Evolutionary conservation across 2,113 vertebrate species (phyloP).

Genomic region (Micromys minutus): DNA sequence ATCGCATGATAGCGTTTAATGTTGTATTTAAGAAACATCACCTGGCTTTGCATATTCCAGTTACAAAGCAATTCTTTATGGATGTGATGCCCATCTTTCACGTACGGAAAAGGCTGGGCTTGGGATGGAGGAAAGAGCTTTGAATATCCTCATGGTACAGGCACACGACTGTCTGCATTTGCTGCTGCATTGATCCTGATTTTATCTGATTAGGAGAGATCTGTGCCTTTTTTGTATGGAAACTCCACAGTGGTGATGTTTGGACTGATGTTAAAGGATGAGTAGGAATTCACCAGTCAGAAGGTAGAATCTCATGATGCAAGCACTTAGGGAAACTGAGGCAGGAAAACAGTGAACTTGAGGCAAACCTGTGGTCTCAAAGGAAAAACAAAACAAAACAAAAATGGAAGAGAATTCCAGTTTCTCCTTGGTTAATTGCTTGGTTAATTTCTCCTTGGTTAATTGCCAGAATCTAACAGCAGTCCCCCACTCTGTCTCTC

Average conservation of each 20-base stretch:
- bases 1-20: background rate
- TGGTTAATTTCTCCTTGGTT: background rate
- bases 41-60: background rate
- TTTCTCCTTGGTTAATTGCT: background rate
- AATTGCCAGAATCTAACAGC: too few relatives aligned
- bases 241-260: background rate
- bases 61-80: slow-evolving; percentile 22
- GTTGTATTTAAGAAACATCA: slow-evolving; percentile 26
- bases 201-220: background rate
- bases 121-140: background rate
- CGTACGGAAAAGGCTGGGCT: background rate
- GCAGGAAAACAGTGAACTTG: background rate
- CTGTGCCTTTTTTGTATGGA: background rate
- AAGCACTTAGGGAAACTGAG: background rate
- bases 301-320: background rate
- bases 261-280: background rate
- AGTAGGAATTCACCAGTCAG: background rate
- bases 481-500: too few relatives aligned
- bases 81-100: slow-evolving; percentile 12
- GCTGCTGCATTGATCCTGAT: background rate
- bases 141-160: background rate
- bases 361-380: background rate
- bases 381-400: background rate
- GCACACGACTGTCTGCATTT: background rate
- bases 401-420: background rate